Conservation (phyloP, 1,140 invertebrate genomes). For the Platyscapa corneri region DNA sequence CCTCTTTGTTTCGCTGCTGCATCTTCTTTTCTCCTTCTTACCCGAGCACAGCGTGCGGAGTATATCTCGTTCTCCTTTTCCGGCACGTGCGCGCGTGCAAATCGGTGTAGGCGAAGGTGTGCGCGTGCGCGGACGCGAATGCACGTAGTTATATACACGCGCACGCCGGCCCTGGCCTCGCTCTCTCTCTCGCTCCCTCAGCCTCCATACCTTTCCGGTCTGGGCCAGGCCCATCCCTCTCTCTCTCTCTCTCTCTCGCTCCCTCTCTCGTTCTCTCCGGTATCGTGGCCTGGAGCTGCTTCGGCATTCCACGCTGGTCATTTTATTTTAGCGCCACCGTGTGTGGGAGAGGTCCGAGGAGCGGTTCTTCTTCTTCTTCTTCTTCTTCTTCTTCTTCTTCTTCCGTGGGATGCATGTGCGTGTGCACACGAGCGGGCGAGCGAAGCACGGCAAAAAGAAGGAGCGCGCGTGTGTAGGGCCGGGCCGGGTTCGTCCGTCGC, state of each 20-base stretch:
- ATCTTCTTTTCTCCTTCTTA: constrained; percentile 18
- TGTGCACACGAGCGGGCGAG: constrained; percentile 4
- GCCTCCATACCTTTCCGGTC: not conserved
- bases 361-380: constrained; percentile 49
- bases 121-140: constrained; percentile 14
- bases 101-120: constrained; percentile 2
- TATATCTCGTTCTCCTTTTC: constrained; percentile 44
- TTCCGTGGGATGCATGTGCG: not conserved
- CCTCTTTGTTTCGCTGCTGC: constrained; percentile 20
- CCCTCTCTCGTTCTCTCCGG: constrained; percentile 49
- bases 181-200: constrained; percentile 21
- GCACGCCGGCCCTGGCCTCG: not conserved
- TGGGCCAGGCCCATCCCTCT: constrained; percentile 32
- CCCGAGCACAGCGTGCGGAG: not conserved
- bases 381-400: not conserved
- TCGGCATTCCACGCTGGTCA: constrained; percentile 68
- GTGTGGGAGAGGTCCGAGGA: constrained; percentile 48
- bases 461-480: constrained; percentile 21
- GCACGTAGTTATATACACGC: constrained; percentile 24
- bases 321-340: constrained; percentile 71
- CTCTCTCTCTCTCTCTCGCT: constrained; percentile 40
- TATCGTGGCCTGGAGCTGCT: constrained; percentile 59
- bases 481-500: too few species aligned
- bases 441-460: too few species aligned
- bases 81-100: constrained; percentile 50